Evolutionary conservation across 30 jellyfish, hydroid and myxozoan genomes (phyloP).

Genomic region (Morbakka virulenta): DNA sequence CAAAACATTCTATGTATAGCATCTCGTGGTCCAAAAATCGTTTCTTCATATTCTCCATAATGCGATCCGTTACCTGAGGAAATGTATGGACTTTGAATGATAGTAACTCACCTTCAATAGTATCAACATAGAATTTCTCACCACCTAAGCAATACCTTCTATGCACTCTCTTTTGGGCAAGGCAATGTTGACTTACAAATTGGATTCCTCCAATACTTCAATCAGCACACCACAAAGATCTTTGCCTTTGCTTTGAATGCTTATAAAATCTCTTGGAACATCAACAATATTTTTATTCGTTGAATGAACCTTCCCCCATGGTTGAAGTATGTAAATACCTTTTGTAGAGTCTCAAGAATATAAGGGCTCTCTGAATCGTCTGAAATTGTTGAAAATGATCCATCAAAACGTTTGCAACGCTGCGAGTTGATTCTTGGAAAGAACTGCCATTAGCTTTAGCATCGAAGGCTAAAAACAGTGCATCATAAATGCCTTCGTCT

Average conservation of each 20-base stretch:
- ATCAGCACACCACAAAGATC: slow-evolving; percentile 4
- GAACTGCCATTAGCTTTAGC: slow-evolving; percentile 5
- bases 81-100: background rate
- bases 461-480: background rate
- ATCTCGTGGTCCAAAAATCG: slow-evolving; percentile 8
- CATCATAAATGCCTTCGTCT: slow-evolving; percentile 8
- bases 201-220: slow-evolving; percentile 8
- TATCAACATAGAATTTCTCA: background rate
- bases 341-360: slow-evolving; percentile 15
- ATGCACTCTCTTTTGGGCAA: slow-evolving; percentile 5
- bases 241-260: slow-evolving; percentile 5
- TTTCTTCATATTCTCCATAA: background rate
- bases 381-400: background rate
- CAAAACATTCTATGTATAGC: slow-evolving; percentile 47
- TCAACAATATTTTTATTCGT: background rate
- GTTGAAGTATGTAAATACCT: background rate
- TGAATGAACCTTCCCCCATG: slow-evolving; percentile 28
- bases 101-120: background rate
- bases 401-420: background rate
- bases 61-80: slow-evolving; percentile 24
- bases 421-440: slow-evolving; percentile 5
- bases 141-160: background rate
- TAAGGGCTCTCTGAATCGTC: slow-evolving; percentile 6
- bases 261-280: slow-evolving; percentile 12
- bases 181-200: slow-evolving; percentile 12